Base-by-base conservation (phyloP, 2,888 invertebrate species). In the Bellardia pandia region DNA sequence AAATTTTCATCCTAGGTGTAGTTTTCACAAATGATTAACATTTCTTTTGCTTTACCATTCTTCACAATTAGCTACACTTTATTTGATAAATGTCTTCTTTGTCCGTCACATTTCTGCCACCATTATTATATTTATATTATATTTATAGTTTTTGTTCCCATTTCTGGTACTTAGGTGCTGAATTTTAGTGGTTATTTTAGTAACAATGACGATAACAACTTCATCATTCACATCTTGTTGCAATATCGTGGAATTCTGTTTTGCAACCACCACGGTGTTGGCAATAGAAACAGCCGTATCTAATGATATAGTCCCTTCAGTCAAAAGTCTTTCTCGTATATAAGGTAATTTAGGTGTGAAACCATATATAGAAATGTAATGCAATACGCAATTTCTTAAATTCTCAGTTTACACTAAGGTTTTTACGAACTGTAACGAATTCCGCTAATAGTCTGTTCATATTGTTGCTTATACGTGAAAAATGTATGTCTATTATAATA, bases 331-430 rank as follows among this genome's bases (percentile, higher is more conserved):
- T n/a, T 71, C 69, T n/a, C 53, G 51, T 33, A 71, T 37, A 51
- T 71, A 9, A 51, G 69, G 33, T 5, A 53, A 33, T 71, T 51
- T 71, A 5, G 69, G 69, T n/a, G 69, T 14, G n/a, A 71, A 53
- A 7, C 69, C 69, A 68, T 42, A 64, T 64, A 64, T 64, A 9
- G 42, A 64, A 16, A 64, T 64, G n/a, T 64, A 64, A 42, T 9
- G 40, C 51, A 8, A 68, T 56, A 4, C 88, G 83, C 9, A 89
- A 37, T n/a, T 66, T 13, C 11, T 74, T 84, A 74, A 88, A 89
- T 48, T 88, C 86, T 58, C 77, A 77, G 42, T 64, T 66, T n/a
- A 66, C n/a, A n/a, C 87, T 87, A n/a, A 86, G 48, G 30, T 86
- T 88, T 75, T 82, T 86, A 9, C 68, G 56, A 30, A 42, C 23